These are phyloP conservation scores for Bostrychus sinensis DNA, from an alignment of 2,113 vertebrate genomes.

Conservation along the genomic window DNA sequence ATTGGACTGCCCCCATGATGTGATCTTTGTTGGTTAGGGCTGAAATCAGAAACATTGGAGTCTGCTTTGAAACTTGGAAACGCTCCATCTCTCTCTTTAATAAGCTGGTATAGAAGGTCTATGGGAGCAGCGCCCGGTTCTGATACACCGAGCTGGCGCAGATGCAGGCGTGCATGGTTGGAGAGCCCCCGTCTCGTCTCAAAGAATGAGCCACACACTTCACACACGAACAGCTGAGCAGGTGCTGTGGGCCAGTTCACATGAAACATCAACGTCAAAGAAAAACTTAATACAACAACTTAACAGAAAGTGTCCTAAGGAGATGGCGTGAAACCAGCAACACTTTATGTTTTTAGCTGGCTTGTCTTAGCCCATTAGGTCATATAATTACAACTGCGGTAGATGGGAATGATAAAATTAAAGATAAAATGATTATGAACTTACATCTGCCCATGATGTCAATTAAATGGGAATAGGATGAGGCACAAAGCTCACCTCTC, in stretches of 20 bases:
- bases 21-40: slow-evolving; percentile 12
- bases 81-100: slow-evolving; percentile 80
- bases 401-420: neutral
- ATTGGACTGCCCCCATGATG: slow-evolving; percentile 22
- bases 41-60: neutral
- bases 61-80: slow-evolving; percentile 44
- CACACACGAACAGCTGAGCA: slow-evolving; percentile 77
- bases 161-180: slow-evolving; percentile 91
- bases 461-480: neutral
- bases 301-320: neutral
- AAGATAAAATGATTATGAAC: neutral
- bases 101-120: slow-evolving; percentile 87
- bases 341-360: neutral
- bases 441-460: slow-evolving; percentile 4
- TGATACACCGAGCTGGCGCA: slow-evolving; percentile 90
- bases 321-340: neutral
- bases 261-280: slow-evolving; percentile 10
- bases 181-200: slow-evolving; percentile 91
- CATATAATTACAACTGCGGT: neutral
- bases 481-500: neutral
- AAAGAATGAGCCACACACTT: slow-evolving; percentile 89
- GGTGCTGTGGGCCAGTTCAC: slow-evolving; percentile 22
- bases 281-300: slow-evolving; percentile 5
- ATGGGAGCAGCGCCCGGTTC: slow-evolving; percentile 92
- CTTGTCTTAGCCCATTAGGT: neutral